A percentile compares a stretch with the other conserved stretches of the same genome.
Evolutionary conservation across 2,113 vertebrate species (phyloP).

Genomic region (Pleuronectes platessa): DNA sequence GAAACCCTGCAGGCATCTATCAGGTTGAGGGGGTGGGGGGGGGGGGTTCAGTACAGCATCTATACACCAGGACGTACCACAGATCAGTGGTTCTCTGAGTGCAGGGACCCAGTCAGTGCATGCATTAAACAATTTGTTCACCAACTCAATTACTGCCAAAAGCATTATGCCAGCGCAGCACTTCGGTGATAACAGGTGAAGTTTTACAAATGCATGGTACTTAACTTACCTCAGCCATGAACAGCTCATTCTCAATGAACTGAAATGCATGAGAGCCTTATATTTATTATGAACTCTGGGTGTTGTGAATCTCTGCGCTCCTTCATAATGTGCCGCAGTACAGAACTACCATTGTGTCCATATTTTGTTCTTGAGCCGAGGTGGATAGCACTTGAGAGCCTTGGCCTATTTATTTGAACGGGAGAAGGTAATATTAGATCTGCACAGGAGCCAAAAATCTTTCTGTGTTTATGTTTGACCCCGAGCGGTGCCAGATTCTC

Average conservation of each 20-base stretch:
- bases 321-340: constrained; percentile 12
- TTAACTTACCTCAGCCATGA: constrained; percentile 27
- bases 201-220: constrained; percentile 40
- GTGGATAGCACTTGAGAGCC: constrained; percentile 29
- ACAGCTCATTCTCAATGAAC: neutral
- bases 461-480: constrained; percentile 61
- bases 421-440: constrained; percentile 55
- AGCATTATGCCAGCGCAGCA: constrained; percentile 39
- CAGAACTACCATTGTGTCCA: neutral
- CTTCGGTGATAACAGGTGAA: constrained; percentile 22
- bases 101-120: constrained; percentile 20
- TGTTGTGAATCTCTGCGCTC: constrained; percentile 30
- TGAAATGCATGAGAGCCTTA: constrained; percentile 12
- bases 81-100: constrained; percentile 42
- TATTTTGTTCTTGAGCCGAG: constrained; percentile 28
- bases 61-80: constrained; percentile 6
- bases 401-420: constrained; percentile 56
- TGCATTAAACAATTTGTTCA: constrained; percentile 56
- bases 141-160: constrained; percentile 37
- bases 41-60: neutral
- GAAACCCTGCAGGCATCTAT: neutral
- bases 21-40: neutral
- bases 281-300: constrained; percentile 8
- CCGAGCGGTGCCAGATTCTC: constrained; percentile 41
- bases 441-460: constrained; percentile 58